Percentiles rank a stretch among this genome's conserved stretches.
These are phyloP conservation scores for Acanthopagrus latus DNA, from an alignment of 2,797 vertebrate species.

Conservation along the genomic window DNA sequence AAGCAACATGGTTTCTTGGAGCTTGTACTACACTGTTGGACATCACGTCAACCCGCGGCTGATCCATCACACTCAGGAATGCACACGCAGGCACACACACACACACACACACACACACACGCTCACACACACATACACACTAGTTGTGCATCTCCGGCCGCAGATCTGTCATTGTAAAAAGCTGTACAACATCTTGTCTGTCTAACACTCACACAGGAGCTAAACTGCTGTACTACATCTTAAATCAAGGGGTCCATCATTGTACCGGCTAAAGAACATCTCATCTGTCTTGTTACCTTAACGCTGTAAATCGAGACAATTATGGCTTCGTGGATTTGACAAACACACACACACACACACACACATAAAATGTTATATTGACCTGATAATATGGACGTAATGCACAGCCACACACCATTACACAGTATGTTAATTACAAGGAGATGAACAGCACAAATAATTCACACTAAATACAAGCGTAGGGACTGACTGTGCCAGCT, in stretches of 20 bases:
- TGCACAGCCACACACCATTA: conserved; percentile 27
- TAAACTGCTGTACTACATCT: conserved; percentile 77
- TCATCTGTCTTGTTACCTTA: conserved; percentile 71
- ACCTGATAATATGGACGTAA: conserved; percentile 29
- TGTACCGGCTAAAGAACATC: conserved; percentile 73
- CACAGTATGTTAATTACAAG: conserved; percentile 22
- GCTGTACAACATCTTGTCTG: conserved; percentile 81
- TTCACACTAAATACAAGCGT: conserved; percentile 1
- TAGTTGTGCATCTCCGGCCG: conserved; percentile 61
- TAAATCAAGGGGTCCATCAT: conserved; percentile 76
- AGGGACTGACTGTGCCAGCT: not conserved
- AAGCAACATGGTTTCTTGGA: conserved; percentile 74
- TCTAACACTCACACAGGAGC: conserved; percentile 63
- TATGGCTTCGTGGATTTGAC: conserved; percentile 58
- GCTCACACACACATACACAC: conserved; percentile 25
- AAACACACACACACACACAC: not conserved
- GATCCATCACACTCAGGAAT: conserved; percentile 75
- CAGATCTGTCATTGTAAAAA: conserved; percentile 78
- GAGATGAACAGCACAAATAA: conserved; percentile 14
- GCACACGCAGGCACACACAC: conserved; percentile 39
- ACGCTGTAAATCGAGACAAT: conserved; percentile 69
- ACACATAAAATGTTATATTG: conserved; percentile 13
- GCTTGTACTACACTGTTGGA: conserved; percentile 84
- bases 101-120: conserved; percentile 41
- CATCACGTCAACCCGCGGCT: conserved; percentile 77